Evolutionary conservation across 92 coral and sea anemone species (phyloP), one percentile per base, ranked within the genome.

Genomic region (Epizoanthus scotinus): DNA sequence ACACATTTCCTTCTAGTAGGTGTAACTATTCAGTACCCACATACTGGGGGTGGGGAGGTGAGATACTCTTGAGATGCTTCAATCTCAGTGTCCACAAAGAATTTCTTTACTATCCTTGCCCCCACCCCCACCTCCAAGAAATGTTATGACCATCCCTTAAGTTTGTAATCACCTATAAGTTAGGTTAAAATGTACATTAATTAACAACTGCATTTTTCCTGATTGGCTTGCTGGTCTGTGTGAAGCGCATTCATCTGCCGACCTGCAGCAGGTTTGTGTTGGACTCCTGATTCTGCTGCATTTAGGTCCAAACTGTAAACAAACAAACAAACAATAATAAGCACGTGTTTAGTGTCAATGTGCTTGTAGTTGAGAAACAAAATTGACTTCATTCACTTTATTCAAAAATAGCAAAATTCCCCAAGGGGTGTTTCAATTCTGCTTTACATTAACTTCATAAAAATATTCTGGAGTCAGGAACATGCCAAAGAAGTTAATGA

Each of bases 281-380:
- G 99, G 19, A 95, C 99, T 3, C 99, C 99, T 14, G 99, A 93
- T 79, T 95, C 99, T 0, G 99, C 99, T 2, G 99, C 99, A 83
- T 95, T 95, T 63, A 95, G 90, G 86, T 95, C 99, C 96, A 95
- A 81, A 79, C 99, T 95, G 42, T 61, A 78, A 42, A 42, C 40
- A 81, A 56, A 42, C 38, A 66, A 15, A 53, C 3, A 70, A 53
- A 50, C 49, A 63, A 6, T 22, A 28, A 34, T 6, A 52, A 68
- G 25, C 26, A 10, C 31, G 1, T 6, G 13, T 34, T 68, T 20
- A 20, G 34, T 9, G n/a, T 13, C 0, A 18, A 7, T 19, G 49
- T 8, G 28, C 0, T 21, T 31, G n/a, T 26, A 15, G 12, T 27
- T 5, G 15, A 29, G 50, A 71, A 38, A 38, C 44, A 40, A 0